Evolutionary conservation across 2,113 vertebrate species (phyloP), one percentile per base, ranked within the genome.

Genomic region (Ictalurus punctatus): DNA sequence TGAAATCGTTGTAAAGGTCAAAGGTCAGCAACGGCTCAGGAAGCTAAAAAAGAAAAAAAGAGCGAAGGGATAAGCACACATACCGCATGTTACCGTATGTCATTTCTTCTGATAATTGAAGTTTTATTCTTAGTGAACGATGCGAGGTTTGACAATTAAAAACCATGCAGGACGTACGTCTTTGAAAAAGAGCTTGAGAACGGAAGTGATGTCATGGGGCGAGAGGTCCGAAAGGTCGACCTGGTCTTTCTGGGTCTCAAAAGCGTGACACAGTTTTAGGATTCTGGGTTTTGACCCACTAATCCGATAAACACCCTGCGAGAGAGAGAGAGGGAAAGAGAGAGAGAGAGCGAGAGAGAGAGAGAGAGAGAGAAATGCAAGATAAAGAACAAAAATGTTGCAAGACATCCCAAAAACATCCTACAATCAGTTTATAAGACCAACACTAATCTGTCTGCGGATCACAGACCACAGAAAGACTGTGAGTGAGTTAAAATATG

Each of bases 101-200:
- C 27, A 13, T 14, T 78, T 78, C 10, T 78, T 27, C 9, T 48
- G 40, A 78, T 40, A 9, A 74, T 6, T 40, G 16, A 76, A 40
- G 8, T 40, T 19, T 40, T 74, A 23, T 78, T 44, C 4, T 78
- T 14, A n/a, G 21, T 27, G 21, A 59, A 25, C 10, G 6, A 61
- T 9, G 25, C 1, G 12, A 78, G 23, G 16, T 13, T 19, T 9
- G 30, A 44, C 7, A 9, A n/a, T 40, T 58, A 40, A 78, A 92
- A 89, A 61, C 3, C 34, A 23, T 37, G 25, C 27, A 78, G n/a
- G n/a, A 78, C 92, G 63, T 94, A 99, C 98, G 94, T 98, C 97
- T 91, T 98, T 98, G 78, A 99, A 96, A 93, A 98, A 99, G 83
- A 97, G 96, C 93, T 99, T 99, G 21, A 99, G 96, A 78, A 97